Base-by-base conservation (phyloP, 1,140 invertebrate species). In the Homarus americanus region DNA sequence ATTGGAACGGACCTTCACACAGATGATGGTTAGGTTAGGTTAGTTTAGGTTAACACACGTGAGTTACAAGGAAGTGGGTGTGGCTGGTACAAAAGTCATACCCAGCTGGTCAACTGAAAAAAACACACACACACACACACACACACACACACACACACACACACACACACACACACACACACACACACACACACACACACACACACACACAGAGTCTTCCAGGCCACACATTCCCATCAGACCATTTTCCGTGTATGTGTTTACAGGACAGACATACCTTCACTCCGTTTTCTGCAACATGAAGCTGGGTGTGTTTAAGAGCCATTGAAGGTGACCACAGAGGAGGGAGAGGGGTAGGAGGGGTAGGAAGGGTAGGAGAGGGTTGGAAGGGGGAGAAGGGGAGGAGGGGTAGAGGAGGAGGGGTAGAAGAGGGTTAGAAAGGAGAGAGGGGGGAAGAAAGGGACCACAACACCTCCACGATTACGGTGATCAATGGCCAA, bases 171-270 rank as follows among this genome's bases (percentile, higher is more conserved):
- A 58, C 44, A 63, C 28, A 82, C 44, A 82, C 36, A 58, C 44
- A 63, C 17, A 82, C 36, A 82, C 44, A 82, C 36, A 82, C 53
- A 82, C 53, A 82, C 53, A 58, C 24, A 82, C 53, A 82, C 36
- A 34, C 36, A 82, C 53, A 40, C 58, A 41, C 38, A 41, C 24
- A 24, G 1, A 15, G 4, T 4, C 9, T 58, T 4, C 10, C 17
- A 3, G 12, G 4, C 53, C 20, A 20, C 53, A 58, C 20, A 58
- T 0, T 58, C 15, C 15, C 73, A 38, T 40, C 73, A 40, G 20
- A 2, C 36, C 73, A 20, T 76, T 40, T 76, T 38, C 44, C 9
- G 44, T 49, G 7, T 49, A 7, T 49, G 44, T 49, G 44, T 10
- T 15, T 10, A 49, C 9, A 10, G 15, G 44, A 49, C 9, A 49